Conservation (phyloP, 2,113 vertebrate species). For the Cercocebus atys region DNA sequence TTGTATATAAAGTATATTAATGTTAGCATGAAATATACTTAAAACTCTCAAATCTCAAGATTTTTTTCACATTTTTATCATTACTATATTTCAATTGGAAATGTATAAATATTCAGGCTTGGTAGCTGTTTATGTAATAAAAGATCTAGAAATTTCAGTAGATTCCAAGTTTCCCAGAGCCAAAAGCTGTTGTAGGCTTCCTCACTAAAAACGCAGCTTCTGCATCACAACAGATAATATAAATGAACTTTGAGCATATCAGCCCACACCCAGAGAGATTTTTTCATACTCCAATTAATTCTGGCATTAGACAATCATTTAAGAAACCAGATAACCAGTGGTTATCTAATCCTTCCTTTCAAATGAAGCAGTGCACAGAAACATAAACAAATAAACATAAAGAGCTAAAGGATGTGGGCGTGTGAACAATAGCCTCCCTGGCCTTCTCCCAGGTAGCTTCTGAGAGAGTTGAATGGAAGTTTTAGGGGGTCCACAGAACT, state of each 20-base stretch:
- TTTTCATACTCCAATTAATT: neutral
- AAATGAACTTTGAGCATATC: neutral
- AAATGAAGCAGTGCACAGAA: neutral
- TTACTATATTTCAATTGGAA: constrained; percentile 38
- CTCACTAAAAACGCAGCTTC: neutral
- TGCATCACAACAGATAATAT: neutral
- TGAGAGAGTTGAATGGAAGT: neutral
- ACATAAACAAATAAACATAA: neutral
- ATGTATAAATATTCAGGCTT: constrained; percentile 54
- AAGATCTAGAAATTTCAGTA: constrained; percentile 30
- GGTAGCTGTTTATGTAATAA: constrained; percentile 32
- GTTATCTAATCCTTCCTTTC: neutral
- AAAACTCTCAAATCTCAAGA: constrained; percentile 66
- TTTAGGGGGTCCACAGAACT: neutral
- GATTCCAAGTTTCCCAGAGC: neutral
- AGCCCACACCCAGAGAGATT: neutral
- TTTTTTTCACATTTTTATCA: neutral
- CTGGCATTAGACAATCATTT: neutral
- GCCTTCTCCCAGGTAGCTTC: neutral
- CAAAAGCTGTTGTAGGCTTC: neutral
- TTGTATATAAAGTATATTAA: constrained; percentile 61
- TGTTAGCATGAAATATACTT: constrained; percentile 72
- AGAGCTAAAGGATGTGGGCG: neutral
- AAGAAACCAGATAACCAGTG: neutral
- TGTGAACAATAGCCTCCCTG: neutral